These are phyloP conservation scores for Diacarnus erythraeanus DNA, from an alignment of 37 sponge, comb jelly and placozoan species.

Conservation along the genomic window DNA sequence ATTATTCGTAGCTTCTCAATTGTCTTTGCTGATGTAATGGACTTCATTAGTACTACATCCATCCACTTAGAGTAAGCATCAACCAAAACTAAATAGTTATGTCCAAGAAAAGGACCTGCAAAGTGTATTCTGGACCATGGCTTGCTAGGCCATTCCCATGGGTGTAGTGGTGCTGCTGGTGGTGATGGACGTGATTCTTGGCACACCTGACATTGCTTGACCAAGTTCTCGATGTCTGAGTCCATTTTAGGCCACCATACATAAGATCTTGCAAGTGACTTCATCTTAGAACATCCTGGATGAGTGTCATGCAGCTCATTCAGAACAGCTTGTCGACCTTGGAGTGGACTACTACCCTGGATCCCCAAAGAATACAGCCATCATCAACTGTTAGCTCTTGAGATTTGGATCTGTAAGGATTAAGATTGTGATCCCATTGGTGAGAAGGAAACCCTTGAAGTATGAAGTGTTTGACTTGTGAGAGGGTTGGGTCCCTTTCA, in stretches of 20 bases:
- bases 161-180: constrained; percentile 35
- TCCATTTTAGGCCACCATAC: constrained; percentile 57
- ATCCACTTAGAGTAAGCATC: neutral
- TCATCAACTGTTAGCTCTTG: neutral
- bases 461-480: neutral
- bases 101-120: neutral
- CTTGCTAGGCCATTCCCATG: constrained; percentile 3
- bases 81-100: neutral
- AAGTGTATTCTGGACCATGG: neutral
- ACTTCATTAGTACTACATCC: neutral
- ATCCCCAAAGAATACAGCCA: constrained; percentile 1
- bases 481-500: neutral
- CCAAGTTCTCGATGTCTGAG: constrained; percentile 7
- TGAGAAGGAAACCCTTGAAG: neutral
- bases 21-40: constrained; percentile 10
- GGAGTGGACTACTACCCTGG: neutral
- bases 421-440: neutral
- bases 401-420: neutral
- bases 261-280: constrained; percentile 19
- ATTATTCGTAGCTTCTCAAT: constrained; percentile 14
- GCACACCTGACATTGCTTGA: neutral
- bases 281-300: constrained; percentile 23
- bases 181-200: neutral
- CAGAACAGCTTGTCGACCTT: neutral
- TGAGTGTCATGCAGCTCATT: constrained; percentile 30